A percentile compares a stretch with the other conserved stretches of the same genome.
phyloP scores from a whole-genome alignment of 1,140 invertebrate species.

The Asobara japonica region DNA sequence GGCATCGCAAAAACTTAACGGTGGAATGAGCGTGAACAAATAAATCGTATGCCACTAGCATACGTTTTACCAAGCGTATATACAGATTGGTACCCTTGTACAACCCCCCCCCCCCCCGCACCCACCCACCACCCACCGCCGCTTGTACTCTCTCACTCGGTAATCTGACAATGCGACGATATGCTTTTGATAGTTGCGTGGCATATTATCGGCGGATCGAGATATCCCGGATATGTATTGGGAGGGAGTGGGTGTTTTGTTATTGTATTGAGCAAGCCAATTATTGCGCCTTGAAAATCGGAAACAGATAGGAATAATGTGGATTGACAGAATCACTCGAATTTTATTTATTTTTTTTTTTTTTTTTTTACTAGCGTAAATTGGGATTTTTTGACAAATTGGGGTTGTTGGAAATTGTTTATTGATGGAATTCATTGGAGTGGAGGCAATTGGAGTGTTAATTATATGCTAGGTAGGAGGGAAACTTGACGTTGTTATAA shows the following conservation, averaged over 20 bases:
- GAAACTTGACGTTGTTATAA: too few relatives aligned
- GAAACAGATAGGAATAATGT: conserved; percentile 2
- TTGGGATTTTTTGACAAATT: conserved; percentile 3
- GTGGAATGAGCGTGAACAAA: conserved; percentile 31
- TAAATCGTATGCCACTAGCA: not conserved
- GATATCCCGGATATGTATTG: not conserved
- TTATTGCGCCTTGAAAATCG: conserved; percentile 7
- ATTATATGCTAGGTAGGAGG: not conserved
- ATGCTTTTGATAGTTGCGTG: conserved; percentile 20
- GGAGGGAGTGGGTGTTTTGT: not conserved
- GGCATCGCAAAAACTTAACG: conserved; percentile 34
- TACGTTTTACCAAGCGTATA: not conserved
- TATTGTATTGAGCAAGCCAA: conserved; percentile 13
- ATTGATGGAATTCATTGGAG: not conserved
- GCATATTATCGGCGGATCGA: conserved; percentile 7
- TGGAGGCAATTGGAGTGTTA: not conserved
- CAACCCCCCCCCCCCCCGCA: not conserved
- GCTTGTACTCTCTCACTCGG: not conserved
- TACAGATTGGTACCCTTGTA: conserved; percentile 7
- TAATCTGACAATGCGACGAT: conserved; percentile 10
- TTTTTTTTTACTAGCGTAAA: not conserved
- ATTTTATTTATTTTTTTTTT: not conserved
- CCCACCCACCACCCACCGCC: not conserved
- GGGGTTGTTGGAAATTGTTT: not conserved
- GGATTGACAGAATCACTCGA: not conserved